Percentiles rank a stretch among this genome's conserved stretches.
These are phyloP conservation scores for Gnathonemus echidnorhynchus DNA, from an alignment of 2,113 vertebrate species.

Conservation along the genomic window DNA sequence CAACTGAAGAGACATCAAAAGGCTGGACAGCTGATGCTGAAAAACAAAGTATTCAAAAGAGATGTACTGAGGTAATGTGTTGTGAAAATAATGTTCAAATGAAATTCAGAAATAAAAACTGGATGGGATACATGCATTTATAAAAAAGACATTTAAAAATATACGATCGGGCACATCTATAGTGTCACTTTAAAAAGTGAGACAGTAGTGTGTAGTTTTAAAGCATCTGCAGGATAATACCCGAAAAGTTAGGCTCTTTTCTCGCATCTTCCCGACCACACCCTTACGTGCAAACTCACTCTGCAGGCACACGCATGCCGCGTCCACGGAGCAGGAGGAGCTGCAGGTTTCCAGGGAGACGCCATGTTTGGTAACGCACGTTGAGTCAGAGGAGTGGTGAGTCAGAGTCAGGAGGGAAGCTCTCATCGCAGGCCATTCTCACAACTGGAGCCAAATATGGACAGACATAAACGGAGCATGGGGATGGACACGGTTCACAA, in stretches of 20 bases:
- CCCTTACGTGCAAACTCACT: neutral
- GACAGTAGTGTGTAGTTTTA: neutral
- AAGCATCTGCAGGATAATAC: neutral
- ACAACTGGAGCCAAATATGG: constrained; percentile 63
- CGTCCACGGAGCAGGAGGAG: neutral
- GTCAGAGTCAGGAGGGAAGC: constrained; percentile 70
- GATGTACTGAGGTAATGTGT: neutral
- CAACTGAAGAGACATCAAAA: neutral
- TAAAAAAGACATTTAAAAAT: neutral
- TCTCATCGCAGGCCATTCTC: constrained; percentile 27
- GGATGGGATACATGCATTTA: neutral
- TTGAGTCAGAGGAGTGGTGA: constrained; percentile 68
- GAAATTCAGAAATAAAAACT: neutral
- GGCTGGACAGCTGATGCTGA: neutral
- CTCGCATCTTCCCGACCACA: neutral
- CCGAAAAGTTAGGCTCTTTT: neutral
- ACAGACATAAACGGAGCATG: constrained; percentile 42
- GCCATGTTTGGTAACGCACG: constrained; percentile 60
- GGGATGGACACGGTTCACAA: constrained; percentile 10
- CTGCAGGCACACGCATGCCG: neutral
- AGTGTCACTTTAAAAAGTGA: neutral
- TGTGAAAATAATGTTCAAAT: neutral
- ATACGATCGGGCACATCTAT: neutral
- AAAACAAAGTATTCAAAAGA: neutral
- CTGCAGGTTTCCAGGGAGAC: constrained; percentile 52